Evolutionary conservation across 2,888 invertebrate species (phyloP), one percentile per base, ranked within the genome.

Genomic region (Cephus sareptanus): DNA sequence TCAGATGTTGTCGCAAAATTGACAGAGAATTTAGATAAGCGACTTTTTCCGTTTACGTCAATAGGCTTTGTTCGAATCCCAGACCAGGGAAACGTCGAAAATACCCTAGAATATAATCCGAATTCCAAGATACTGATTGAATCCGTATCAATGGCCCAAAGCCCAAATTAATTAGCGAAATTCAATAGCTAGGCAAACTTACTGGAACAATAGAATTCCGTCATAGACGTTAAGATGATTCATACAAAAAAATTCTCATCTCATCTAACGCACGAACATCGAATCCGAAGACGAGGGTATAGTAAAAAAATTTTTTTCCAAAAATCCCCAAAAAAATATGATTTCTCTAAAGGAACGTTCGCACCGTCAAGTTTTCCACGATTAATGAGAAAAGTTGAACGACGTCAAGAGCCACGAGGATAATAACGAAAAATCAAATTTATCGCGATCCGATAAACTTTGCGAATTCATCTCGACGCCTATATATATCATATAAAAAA

Each of bases 381-480:
- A 71, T 71, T 71, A 71, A 71, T 71, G 31, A 71, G 71, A 71
- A 71, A 71, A 71, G 71, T 71, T 71, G 15, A 1, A 70, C 6
- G 31, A 15, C 71, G 71, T 71, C 71, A 12, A 9, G 23, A 34
- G 71, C 56, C 56, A 4, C 71, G 71, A 1, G 2, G 13, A 23
- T 31, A 30, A 31, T 31, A 34, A 23, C 31, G 31, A 31, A 9
- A 34, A 33, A 12, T 12, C 34, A 34, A 31, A 71, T 71, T 31
- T 71, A 71, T 71, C 71, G 71, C 71, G 71, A 71, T 15, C 12
- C 71, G 13, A 71, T 71, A 30, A 71, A 13, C 31, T 71, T 71
- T 9, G 12, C 71, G 15, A 34, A 31, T 71, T 71, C 31, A 13
- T 34, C 33, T 71, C 23, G 71, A 56, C 23, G 23, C 56, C 23